Percentiles rank a stretch among this genome's conserved stretches.
Evolutionary conservation across 2,797 vertebrate species (phyloP).

Genomic region (Chelidonichthys spinosus): DNA sequence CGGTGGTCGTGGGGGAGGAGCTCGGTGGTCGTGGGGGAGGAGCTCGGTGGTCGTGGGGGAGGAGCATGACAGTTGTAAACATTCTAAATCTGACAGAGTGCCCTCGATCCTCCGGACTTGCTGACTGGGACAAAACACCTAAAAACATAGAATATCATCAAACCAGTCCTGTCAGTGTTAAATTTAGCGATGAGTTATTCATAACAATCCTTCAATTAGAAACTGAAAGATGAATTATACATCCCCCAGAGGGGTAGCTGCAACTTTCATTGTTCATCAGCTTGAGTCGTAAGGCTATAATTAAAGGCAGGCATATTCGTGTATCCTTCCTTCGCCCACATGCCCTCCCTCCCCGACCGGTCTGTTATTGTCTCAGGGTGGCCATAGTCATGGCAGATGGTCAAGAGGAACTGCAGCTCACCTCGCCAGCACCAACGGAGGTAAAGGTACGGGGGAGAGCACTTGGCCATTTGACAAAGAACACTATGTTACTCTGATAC

Average conservation of each 20-base stretch:
- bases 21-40: too few species aligned
- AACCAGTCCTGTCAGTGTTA: slow-evolving; percentile 1
- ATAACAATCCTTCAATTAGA: slow-evolving; percentile 37
- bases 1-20: too few species aligned
- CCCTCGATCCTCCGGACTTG: too few species aligned
- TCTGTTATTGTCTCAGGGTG: slow-evolving; percentile 75
- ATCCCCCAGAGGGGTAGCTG: slow-evolving; percentile 30
- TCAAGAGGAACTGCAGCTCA: slow-evolving; percentile 77
- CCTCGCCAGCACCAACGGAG: slow-evolving; percentile 64
- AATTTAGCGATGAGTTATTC: slow-evolving; percentile 39
- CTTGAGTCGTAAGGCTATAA: slow-evolving; percentile 57
- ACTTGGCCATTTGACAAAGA: slow-evolving; percentile 74
- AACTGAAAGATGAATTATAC: slow-evolving; percentile 38
- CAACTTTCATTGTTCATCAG: slow-evolving; percentile 47
- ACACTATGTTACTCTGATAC: slow-evolving; percentile 68
- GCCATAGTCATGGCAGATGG: slow-evolving; percentile 80
- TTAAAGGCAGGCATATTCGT: slow-evolving; percentile 71
- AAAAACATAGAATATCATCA: neutral
- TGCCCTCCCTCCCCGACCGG: slow-evolving; percentile 35
- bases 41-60: too few species aligned
- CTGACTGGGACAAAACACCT: too few species aligned
- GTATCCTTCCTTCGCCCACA: slow-evolving; percentile 72
- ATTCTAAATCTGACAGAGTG: too few species aligned
- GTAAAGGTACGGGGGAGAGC: slow-evolving; percentile 76
- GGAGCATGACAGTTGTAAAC: too few species aligned